Evolutionary conservation across 2,113 vertebrate genomes (phyloP).

Genomic region (Zosterops hypoxanthus): DNA sequence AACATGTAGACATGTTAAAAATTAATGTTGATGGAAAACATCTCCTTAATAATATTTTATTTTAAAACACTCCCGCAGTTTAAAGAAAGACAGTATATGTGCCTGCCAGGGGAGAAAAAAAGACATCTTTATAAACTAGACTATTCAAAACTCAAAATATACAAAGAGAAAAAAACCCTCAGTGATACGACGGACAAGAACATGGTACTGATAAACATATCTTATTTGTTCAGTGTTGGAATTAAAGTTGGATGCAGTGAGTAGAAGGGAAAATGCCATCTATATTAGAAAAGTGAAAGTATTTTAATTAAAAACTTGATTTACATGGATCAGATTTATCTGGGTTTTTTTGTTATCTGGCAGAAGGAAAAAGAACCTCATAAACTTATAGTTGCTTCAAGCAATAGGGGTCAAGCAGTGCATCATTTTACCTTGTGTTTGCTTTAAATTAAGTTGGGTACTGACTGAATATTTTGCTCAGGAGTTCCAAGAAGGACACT

Average conservation of each 20-base stretch:
- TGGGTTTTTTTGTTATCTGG: conserved; percentile 1
- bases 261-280: conserved; percentile 10
- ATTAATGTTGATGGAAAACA: background rate
- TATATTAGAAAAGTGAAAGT: background rate
- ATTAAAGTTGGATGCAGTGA: background rate
- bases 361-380: conserved; percentile 11
- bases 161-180: background rate
- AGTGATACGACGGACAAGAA: background rate
- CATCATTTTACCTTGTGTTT: background rate
- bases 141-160: conserved; percentile 2
- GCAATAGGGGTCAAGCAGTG: conserved; percentile 4
- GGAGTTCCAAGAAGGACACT: background rate
- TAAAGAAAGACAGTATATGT: background rate
- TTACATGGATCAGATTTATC: conserved; percentile 28
- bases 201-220: background rate
- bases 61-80: background rate
- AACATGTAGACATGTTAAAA: background rate
- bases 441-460: background rate
- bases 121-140: background rate
- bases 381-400: background rate
- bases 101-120: background rate
- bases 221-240: background rate
- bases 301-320: conserved; percentile 58
- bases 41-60: conserved; percentile 3
- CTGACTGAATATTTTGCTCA: background rate